Conservation (phyloP, 2,888 invertebrate species). For the Oxyscelio sp. region DNA sequence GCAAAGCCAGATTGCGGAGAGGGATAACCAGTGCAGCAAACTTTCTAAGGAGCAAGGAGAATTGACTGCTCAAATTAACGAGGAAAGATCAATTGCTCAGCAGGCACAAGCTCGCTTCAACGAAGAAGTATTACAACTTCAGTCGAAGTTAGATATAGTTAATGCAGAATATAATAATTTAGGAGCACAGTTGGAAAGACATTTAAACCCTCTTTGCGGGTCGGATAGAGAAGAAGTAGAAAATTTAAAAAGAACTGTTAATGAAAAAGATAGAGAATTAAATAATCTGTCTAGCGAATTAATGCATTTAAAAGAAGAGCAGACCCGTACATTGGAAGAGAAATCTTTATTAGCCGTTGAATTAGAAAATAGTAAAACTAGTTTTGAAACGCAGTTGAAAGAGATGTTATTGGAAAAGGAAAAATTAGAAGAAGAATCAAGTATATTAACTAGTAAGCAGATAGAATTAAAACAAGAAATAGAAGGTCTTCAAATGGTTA, state of each 20-base stretch:
- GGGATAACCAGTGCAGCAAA: constrained; percentile 75
- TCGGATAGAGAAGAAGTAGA: constrained; percentile 64
- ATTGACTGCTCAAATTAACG: constrained; percentile 62
- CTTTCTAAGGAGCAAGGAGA: constrained; percentile 58
- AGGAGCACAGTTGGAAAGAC: constrained; percentile 62
- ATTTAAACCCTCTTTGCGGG: constrained; percentile 66
- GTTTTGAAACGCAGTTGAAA: constrained; percentile 58
- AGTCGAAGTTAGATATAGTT: constrained; percentile 62
- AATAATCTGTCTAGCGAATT: constrained; percentile 58
- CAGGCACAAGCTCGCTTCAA: constrained; percentile 64
- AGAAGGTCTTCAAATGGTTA: constrained; percentile 75
- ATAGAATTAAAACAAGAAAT: constrained; percentile 70
- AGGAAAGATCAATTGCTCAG: constrained; percentile 65
- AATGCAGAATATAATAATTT: constrained; percentile 68
- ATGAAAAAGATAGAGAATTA: constrained; percentile 52
- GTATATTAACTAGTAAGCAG: constrained; percentile 71
- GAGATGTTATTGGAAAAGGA: constrained; percentile 50
- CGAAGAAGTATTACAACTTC: constrained; percentile 65
- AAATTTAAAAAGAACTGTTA: constrained; percentile 26
- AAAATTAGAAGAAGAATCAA: constrained; percentile 47
- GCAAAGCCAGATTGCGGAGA: constrained; percentile 74
- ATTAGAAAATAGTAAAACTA: constrained; percentile 54
- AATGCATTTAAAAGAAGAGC: constrained; percentile 30
- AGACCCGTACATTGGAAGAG: constrained; percentile 17
- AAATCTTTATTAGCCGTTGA: constrained; percentile 24